A percentile compares a stretch with the other conserved stretches of the same genome.
Conservation (phyloP, 2,797 vertebrate genomes). For the Monodelphis domestica region DNA sequence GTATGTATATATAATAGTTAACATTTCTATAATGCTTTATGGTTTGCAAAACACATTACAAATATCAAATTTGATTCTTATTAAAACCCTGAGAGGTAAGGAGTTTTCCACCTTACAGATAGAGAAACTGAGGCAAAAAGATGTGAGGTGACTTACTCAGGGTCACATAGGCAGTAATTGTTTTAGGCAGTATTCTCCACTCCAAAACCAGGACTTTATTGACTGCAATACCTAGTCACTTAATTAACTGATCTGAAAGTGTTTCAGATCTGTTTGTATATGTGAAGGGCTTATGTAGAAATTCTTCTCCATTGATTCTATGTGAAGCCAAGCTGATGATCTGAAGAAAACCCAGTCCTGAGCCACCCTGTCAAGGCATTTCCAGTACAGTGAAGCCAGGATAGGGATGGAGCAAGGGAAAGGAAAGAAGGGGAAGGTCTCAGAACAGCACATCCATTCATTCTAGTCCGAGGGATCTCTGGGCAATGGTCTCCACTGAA, state of each 20-base stretch:
- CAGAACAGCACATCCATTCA: neutral
- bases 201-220: neutral
- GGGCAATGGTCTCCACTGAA: neutral
- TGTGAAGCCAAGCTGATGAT: neutral
- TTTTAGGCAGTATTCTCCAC: neutral
- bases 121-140: neutral
- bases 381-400: neutral
- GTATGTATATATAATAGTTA: neutral
- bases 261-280: neutral
- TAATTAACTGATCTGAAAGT: neutral
- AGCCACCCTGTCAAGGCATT: neutral
- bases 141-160: neutral
- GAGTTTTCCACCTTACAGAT: neutral
- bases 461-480: neutral
- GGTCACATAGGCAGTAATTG: neutral
- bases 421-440: neutral
- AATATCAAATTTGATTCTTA: neutral
- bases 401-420: neutral
- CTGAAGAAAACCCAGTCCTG: neutral
- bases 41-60: neutral
- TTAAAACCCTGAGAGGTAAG: neutral
- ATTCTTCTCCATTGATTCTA: neutral
- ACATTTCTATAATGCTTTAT: too few relatives aligned
- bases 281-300: neutral
- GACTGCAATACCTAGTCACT: neutral